These are phyloP conservation scores for Lerista edwardsae DNA, from an alignment of 2,797 vertebrate species.

Conservation along the genomic window DNA sequence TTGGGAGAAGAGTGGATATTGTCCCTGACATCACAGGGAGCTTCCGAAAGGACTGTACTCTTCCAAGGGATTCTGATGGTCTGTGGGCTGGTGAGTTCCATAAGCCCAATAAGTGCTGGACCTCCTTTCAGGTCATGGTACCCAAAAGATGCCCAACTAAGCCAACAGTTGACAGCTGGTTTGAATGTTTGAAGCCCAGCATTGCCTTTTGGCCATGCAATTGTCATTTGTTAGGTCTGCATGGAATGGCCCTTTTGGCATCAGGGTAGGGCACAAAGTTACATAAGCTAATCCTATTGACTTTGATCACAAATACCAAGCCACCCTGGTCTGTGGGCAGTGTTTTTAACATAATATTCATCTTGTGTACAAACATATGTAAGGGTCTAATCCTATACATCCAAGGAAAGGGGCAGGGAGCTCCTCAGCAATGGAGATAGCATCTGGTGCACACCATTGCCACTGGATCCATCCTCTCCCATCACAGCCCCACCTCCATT, in stretches of 20 bases:
- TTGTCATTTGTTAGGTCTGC: neutral
- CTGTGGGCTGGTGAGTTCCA: neutral
- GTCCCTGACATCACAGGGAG: neutral
- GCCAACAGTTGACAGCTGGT: neutral
- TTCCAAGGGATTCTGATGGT: neutral
- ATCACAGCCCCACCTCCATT: no score
- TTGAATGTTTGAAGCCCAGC: neutral
- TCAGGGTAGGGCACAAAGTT: neutral
- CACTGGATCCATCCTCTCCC: no score
- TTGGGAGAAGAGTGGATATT: neutral
- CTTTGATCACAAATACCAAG: neutral
- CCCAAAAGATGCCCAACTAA: neutral
- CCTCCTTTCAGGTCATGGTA: neutral
- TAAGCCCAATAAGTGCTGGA: neutral
- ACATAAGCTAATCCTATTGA: neutral
- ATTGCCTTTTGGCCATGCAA: neutral
- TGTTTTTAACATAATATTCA: neutral
- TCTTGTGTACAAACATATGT: neutral
- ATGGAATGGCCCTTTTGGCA: slow-evolving; percentile 29
- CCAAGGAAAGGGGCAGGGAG: no score
- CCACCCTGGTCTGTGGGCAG: neutral
- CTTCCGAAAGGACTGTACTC: neutral
- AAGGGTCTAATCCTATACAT: no score
- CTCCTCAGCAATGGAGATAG: no score
- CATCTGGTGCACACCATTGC: no score